A percentile compares a stretch with the other conserved stretches of the same genome.
phyloP scores from a whole-genome alignment of 2,888 invertebrate genomes.

The Mythimna pallens region DNA sequence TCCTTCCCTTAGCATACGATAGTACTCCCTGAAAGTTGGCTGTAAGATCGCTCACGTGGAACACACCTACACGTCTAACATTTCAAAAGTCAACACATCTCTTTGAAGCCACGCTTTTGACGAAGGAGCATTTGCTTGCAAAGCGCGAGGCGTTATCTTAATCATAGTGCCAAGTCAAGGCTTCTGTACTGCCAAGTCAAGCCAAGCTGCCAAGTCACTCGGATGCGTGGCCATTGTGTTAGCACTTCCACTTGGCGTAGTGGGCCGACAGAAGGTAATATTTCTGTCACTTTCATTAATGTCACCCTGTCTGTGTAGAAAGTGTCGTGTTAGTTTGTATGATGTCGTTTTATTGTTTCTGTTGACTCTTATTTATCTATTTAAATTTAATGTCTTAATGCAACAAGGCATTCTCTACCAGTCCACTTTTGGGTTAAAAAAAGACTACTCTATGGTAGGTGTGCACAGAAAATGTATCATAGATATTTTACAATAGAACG shows the following conservation, averaged over 20 bases:
- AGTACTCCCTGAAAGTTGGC: conserved; percentile 36
- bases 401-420: too few species aligned
- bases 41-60: conserved; percentile 53
- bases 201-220: conserved; percentile 67
- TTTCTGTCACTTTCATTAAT: conserved; percentile 81
- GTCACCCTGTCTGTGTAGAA: conserved; percentile 50
- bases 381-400: too few species aligned
- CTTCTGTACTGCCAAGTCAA: conserved; percentile 70
- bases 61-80: conserved; percentile 54
- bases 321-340: conserved; percentile 11
- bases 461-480: too few species aligned
- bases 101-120: conserved; percentile 77
- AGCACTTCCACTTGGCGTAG: conserved; percentile 77
- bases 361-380: too few species aligned
- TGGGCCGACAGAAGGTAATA: conserved; percentile 77
- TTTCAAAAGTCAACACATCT: conserved; percentile 77
- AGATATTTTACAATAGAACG: too few species aligned
- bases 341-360: neutral
- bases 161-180: conserved; percentile 79
- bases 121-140: conserved; percentile 71
- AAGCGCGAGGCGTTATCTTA: conserved; percentile 83
- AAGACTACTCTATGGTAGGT: too few species aligned
- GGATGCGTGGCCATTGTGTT: conserved; percentile 77
- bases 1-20: conserved; percentile 1
- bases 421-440: too few species aligned